Conservation (phyloP, 2,888 invertebrate species). For the Chorisops tibialis region DNA sequence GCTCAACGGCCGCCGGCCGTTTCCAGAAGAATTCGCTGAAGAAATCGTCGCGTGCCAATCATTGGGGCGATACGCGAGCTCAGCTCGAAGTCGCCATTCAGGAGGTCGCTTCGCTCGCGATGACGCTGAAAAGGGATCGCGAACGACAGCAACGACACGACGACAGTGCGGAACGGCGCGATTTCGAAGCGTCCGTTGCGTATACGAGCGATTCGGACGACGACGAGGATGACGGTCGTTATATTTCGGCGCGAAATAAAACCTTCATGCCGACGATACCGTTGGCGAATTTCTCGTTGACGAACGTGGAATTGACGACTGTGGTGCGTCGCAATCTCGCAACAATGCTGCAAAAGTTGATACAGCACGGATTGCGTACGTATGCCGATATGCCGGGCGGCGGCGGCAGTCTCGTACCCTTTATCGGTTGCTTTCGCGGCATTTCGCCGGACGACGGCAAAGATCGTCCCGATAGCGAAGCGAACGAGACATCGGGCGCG, state of each 20-base stretch:
- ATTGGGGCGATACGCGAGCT: slow-evolving; percentile 93
- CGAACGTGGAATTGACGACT: slow-evolving; percentile 77
- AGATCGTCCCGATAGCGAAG: slow-evolving; percentile 27
- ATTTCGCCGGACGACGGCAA: slow-evolving; percentile 34
- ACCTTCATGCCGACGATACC: not conserved
- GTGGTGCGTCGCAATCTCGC: slow-evolving; percentile 90
- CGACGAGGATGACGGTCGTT: slow-evolving; percentile 37
- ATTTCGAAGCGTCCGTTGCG: not conserved
- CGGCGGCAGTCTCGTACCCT: slow-evolving; percentile 76
- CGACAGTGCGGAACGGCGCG: not conserved
- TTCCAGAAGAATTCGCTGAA: slow-evolving; percentile 79
- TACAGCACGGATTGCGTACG: slow-evolving; percentile 84
- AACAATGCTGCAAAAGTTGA: slow-evolving; percentile 82
- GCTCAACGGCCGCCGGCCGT: slow-evolving; percentile 50
- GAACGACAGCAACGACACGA: slow-evolving; percentile 42
- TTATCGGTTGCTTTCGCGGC: slow-evolving; percentile 72
- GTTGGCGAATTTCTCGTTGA: slow-evolving; percentile 34
- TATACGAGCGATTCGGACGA: slow-evolving; percentile 42
- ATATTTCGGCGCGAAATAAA: not conserved
- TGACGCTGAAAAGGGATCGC: slow-evolving; percentile 46
- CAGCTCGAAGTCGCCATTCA: slow-evolving; percentile 68
- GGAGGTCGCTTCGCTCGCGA: slow-evolving; percentile 47
- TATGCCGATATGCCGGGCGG: slow-evolving; percentile 49
- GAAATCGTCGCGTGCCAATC: slow-evolving; percentile 79
- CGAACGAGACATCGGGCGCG: slow-evolving; percentile 32